A percentile compares a stretch with the other conserved stretches of the same genome.
Evolutionary conservation across 2,113 vertebrate species (phyloP).

Genomic region (Myrmophylax atrothorax): DNA sequence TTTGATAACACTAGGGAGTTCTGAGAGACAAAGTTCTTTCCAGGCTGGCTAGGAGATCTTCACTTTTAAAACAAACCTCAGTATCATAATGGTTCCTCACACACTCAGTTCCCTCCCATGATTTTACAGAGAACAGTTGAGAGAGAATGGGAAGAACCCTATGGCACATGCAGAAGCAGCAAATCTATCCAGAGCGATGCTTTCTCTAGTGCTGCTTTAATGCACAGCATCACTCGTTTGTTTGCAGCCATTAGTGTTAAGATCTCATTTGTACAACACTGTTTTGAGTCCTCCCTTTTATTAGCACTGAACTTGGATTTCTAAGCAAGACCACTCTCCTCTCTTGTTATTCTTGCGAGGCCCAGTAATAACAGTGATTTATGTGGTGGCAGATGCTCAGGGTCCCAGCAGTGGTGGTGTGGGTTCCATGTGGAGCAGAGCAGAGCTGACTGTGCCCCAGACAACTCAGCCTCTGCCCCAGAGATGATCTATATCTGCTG

Average conservation of each 20-base stretch:
- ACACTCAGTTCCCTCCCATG: background rate
- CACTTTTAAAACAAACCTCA: background rate
- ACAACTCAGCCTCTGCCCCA: background rate
- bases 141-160: background rate
- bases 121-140: background rate
- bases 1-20: background rate
- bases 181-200: background rate
- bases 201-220: background rate
- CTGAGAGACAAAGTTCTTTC: background rate
- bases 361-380: background rate
- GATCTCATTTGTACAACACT: background rate
- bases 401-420: accelerated
- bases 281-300: background rate
- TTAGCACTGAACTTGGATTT: background rate
- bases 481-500: background rate
- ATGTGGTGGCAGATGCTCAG: background rate
- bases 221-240: background rate
- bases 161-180: background rate
- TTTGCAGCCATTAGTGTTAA: background rate
- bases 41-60: background rate
- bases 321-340: background rate
- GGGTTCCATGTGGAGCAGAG: background rate
- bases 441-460: background rate
- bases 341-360: background rate
- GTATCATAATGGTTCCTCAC: background rate